Conservation (phyloP, 2,888 invertebrate species). For the Drosophila pseudotakahashii region DNA sequence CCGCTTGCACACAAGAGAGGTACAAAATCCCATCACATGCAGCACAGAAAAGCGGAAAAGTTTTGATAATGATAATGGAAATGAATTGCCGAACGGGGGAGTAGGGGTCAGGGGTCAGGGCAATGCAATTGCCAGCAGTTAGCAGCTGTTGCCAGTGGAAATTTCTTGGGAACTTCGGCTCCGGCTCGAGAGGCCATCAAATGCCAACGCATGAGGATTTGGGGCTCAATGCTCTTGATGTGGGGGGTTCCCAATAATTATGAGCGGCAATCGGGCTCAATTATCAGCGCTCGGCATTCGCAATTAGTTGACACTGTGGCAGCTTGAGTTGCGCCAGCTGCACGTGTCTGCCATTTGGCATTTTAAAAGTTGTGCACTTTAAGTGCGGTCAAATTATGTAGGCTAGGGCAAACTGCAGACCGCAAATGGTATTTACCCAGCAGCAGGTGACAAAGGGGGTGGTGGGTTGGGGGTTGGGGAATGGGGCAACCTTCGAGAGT, state of each 20-base stretch:
- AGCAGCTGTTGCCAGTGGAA: slow-evolving; percentile 63
- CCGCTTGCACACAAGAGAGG: slow-evolving; percentile 16
- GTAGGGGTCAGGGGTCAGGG: slow-evolving; percentile 20
- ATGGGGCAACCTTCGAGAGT: slow-evolving; percentile 35
- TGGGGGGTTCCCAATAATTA: slow-evolving; percentile 55
- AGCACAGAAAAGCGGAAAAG: slow-evolving; percentile 60
- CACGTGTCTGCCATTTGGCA: slow-evolving; percentile 32
- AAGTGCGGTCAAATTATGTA: slow-evolving; percentile 63
- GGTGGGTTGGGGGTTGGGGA: neutral
- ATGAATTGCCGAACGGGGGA: slow-evolving; percentile 67
- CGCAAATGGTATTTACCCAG: slow-evolving; percentile 74
- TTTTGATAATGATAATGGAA: slow-evolving; percentile 81
- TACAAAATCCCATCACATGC: slow-evolving; percentile 45
- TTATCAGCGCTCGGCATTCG: slow-evolving; percentile 54
- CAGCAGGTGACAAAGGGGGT: slow-evolving; percentile 1
- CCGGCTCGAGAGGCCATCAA: slow-evolving; percentile 46
- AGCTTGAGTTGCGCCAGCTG: slow-evolving; percentile 49
- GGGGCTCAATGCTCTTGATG: slow-evolving; percentile 36
- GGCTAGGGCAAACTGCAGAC: slow-evolving; percentile 60
- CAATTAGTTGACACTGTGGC: slow-evolving; percentile 63
- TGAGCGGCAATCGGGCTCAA: slow-evolving; percentile 49
- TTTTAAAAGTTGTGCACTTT: slow-evolving; percentile 51
- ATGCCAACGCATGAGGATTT: slow-evolving; percentile 53
- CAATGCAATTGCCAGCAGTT: slow-evolving; percentile 54
- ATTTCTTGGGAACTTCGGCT: slow-evolving; percentile 23